phyloP scores from a whole-genome alignment of 2,888 invertebrate genomes.

The Chorisops tibialis region DNA sequence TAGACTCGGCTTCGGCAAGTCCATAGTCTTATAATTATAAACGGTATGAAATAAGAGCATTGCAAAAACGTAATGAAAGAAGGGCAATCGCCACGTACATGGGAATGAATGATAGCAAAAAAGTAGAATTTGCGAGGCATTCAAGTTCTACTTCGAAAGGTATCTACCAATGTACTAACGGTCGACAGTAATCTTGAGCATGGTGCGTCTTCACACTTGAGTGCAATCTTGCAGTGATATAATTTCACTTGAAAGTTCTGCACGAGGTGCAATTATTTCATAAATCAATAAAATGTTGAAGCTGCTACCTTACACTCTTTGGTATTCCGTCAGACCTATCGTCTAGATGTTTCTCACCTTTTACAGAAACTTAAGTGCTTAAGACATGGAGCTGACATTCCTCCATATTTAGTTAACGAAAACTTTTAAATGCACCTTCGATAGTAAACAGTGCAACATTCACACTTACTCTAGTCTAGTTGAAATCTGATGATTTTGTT shows the following conservation, averaged over 20 bases:
- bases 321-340: constrained; percentile 5
- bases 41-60: not conserved
- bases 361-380: too few relatives aligned
- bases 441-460: too few relatives aligned
- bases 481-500: too few relatives aligned
- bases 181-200: not conserved
- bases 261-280: constrained; percentile 19
- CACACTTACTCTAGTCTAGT: too few relatives aligned
- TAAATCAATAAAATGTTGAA: constrained; percentile 25
- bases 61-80: not conserved
- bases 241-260: constrained; percentile 10
- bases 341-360: constrained; percentile 13
- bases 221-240: constrained; percentile 15
- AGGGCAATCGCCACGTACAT: not conserved
- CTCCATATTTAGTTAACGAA: too few relatives aligned
- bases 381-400: too few relatives aligned
- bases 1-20: not conserved
- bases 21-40: not conserved
- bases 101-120: not conserved
- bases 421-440: too few relatives aligned
- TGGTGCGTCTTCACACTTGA: constrained; percentile 21
- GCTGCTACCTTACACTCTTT: constrained; percentile 9
- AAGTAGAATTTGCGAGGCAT: constrained; percentile 2
- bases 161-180: not conserved
- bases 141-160: constrained; percentile 2